Evolutionary conservation across 92 coral and sea anemone species (phyloP), one percentile per base, ranked within the genome.

Genomic region (Zoanthus gigantus): DNA sequence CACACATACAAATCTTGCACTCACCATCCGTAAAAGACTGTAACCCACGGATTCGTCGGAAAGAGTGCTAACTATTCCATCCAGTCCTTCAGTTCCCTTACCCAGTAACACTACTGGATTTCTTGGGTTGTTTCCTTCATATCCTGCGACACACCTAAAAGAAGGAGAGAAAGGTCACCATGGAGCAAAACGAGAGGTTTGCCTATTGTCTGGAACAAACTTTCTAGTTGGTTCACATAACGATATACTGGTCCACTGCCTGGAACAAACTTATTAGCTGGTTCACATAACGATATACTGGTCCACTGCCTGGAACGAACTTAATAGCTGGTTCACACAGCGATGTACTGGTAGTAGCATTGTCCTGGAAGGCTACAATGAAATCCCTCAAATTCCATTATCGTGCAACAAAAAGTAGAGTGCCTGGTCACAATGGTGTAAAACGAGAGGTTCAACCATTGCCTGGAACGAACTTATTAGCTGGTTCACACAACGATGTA

Each of bases 71-170:
- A 78, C 58, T 56, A 97, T 74, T 68, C 86, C 98, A 32, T 75
- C 85, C 63, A 97, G 50, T 7, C 98, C 98, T 57, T 88, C 94
- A 53, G 89, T 50, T n/a, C 99, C 98, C 47, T 92, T 88, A 5
- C 97, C 96, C 42, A 88, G 84, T 58, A 93, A 90, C 42, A 93
- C 82, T 12, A 95, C 69, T 60, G 99, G 99, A 54, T 82, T 91
- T 91, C 91, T 97, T 12, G 99, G 98, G 81, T 92, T 95, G 11
- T 94, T 94, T 50, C 89, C 96, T 56, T 87, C 92, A 31, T 97
- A 97, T 3, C 91, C 94, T 50, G 97, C 99, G 47, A 91, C 96
- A 84, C 98, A 92, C 99, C 99, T 97, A 65, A 2, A 15, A n/a
- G 42, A 37, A 37, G 42, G 42, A 37, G 3, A 37, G 42, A 2